Evolutionary conservation across 2,113 vertebrate genomes (phyloP), one percentile per base, ranked within the genome.

Genomic region (Periophthalmus modestus): DNA sequence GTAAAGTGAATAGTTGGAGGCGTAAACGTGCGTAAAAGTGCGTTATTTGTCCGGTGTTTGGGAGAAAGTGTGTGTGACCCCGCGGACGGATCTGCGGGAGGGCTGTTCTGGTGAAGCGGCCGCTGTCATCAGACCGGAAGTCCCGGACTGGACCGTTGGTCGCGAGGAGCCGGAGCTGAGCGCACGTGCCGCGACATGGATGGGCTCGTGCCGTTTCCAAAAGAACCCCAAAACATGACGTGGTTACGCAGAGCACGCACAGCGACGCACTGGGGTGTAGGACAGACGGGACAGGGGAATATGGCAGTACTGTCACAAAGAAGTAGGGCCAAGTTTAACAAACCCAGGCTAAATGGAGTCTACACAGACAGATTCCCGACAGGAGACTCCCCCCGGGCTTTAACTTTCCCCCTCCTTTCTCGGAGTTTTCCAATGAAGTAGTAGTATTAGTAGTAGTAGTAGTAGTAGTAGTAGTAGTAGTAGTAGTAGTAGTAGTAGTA

Each of bases 31-130:
- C 12, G 11, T 15, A 16, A 5, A 1, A 50, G 13, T 7, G 24
- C 5, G 11, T 12, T 55, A n/a, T 62, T 82, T 75, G 76, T 65
- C 78, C 84, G 66, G 58, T 81, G 75, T 79, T 83, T 57, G 78
- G 75, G 74, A 84, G 78, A 24, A 92, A 93, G 92, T 93, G 83
- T 87, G 73, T 76, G 71, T 93, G 91, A 94, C 90, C 92, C 90
- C 80, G 93, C 93, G 94, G 90, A 94, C 43, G 78, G 78, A 93
- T 92, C 87, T 78, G 69, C 0, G 66, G 61, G 78, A 78, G 85
- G 73, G 78, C 85, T 77, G 85, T 78, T 84, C 78, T 46, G 73
- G 93, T 93, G 83, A 92, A 79, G 73, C 77, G 91, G 81, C 75
- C 69, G 77, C 85, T 88, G 92, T 92, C 93, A 91, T 91, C 89